Conservation (phyloP, 2,888 invertebrate genomes). For the Dugesia japonica region DNA sequence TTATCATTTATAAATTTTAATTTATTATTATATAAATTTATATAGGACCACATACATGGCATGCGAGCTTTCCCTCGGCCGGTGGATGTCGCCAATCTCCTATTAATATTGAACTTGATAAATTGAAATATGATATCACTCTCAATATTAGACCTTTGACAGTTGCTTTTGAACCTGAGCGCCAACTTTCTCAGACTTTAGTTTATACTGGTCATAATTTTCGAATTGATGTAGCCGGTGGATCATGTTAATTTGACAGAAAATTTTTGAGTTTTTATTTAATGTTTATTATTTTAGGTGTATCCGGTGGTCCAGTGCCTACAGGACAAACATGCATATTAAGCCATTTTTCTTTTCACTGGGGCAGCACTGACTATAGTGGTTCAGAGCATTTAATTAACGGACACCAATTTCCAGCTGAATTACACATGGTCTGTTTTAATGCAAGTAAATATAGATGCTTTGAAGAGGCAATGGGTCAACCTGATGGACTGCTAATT, state of each 20-base stretch:
- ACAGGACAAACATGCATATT: background rate
- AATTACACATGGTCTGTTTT: background rate
- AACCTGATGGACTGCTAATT: background rate
- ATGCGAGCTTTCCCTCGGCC: background rate
- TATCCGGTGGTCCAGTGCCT: background rate
- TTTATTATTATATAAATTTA: background rate
- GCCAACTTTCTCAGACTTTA: background rate
- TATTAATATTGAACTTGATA: background rate
- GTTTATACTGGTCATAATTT: conserved; percentile 11
- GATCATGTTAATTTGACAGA: background rate
- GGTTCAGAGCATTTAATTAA: background rate
- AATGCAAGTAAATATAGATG: conserved; percentile 4
- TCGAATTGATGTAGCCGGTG: background rate
- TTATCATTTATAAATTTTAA: background rate
- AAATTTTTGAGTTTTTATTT: no score
- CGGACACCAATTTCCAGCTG: background rate
- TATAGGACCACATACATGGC: background rate
- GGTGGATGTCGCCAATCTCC: conserved; percentile 12
- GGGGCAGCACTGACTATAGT: background rate
- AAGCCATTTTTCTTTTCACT: background rate
- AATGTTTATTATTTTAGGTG: background rate
- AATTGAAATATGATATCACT: conserved; percentile 1
- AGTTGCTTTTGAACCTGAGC: background rate
- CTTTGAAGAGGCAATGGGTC: conserved; percentile 5
- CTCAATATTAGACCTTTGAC: background rate